Evolutionary conservation across 2,888 invertebrate species (phyloP), one percentile per base, ranked within the genome.

Genomic region (Argyresthia goedartella): DNA sequence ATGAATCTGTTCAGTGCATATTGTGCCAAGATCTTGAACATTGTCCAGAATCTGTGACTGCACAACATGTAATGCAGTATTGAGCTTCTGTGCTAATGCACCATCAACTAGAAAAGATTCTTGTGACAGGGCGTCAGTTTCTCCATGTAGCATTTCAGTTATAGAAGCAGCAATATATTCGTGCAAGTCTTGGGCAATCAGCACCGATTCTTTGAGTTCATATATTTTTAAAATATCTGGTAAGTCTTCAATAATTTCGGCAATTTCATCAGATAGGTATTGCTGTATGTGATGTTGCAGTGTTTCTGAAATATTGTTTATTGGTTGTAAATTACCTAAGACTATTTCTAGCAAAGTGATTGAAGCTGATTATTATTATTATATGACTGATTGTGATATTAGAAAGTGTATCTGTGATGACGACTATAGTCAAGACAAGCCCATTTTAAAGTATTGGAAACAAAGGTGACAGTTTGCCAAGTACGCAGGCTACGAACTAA

Each of bases 1-100:
- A 6, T 25, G 25, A 4, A 25, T 25, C 6, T 25, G 25, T 6
- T 25, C 3, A 6, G 25, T 25, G 6, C 6, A 4, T 2, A 25
- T 25, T 25, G 25, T 25, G 25, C 63, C 61, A 52, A 72, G 53
- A 48, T 77, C 69, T 58, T 71, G 66, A 35, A 64, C 59, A 44
- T 57, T 66, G 39, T 76, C 74, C 10, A 47, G n/a, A 13, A 47
- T 25, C 11, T 47, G n/a, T 33, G 47, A 33, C 11, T 47, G 13
- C n/a, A 47, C 33, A 8, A 47, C 47, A 4, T 11, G 6, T n/a
- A 47, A 47, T 6, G 47, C 47, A 13, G 7, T 34, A 8, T 35
- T 47, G 3, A 47, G n/a, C 11, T 13, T 47, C 10, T 34, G n/a
- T 16, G 34, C 25, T 13, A 47, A 14, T 8, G 11, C 11, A 4